Conservation (phyloP, 2,797 vertebrate genomes). For the Crax fasciolata region DNA sequence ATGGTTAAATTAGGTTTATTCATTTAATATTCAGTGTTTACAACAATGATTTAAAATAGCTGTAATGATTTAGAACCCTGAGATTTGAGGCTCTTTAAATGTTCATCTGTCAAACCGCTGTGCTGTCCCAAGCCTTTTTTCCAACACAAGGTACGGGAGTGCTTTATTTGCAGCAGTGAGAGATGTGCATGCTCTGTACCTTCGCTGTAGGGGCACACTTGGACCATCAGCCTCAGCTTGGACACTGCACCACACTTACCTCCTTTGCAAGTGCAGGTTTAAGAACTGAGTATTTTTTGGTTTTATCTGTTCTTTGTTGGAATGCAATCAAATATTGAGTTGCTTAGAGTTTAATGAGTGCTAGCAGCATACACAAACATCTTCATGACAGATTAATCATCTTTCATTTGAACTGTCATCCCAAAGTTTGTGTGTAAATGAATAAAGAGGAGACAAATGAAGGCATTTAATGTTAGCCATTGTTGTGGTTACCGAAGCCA, state of each 20-base stretch:
- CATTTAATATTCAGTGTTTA: constrained; percentile 25
- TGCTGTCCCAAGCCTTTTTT: not conserved
- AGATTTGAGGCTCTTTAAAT: not conserved
- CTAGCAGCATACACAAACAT: constrained; percentile 21
- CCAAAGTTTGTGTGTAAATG: constrained; percentile 16
- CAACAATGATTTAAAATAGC: not conserved
- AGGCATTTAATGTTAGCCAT: constrained; percentile 34
- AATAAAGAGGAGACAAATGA: constrained; percentile 44
- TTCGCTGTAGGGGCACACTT: not conserved
- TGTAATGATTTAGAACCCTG: not conserved
- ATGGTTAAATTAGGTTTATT: constrained; percentile 35
- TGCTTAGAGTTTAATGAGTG: constrained; percentile 53
- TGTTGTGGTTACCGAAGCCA: constrained; percentile 8
- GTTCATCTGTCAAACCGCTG: not conserved
- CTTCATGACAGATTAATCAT: constrained; percentile 32
- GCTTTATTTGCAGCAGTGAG: not conserved
- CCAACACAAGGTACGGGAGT: not conserved
- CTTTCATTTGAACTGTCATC: constrained; percentile 31
- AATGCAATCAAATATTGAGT: constrained; percentile 61
- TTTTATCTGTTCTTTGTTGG: constrained; percentile 52
- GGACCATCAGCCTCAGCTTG: not conserved
- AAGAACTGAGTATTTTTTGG: not conserved
- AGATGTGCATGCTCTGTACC: not conserved
- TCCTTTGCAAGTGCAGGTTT: constrained; percentile 28
- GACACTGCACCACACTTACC: not conserved